Evolutionary conservation across 2,888 invertebrate species (phyloP), one percentile per base, ranked within the genome.

Genomic region (Orthosia incerta): DNA sequence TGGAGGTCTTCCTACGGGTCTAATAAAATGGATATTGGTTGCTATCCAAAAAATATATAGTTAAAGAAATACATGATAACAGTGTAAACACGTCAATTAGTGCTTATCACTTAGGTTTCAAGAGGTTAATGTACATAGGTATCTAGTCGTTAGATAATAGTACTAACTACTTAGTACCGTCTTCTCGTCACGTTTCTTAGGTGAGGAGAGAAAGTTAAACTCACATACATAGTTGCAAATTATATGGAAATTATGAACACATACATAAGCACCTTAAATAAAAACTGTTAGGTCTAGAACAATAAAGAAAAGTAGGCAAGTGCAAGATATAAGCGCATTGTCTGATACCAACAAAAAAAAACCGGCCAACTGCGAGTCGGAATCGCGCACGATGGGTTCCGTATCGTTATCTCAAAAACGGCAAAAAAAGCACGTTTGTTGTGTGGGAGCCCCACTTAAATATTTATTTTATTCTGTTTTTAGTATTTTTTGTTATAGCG

Each of bases 61-160:
- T 60, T 7, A 23, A 45, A 18, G 9, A 50, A 50, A 15, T 13
- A 3, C 11, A 50, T 11, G 55, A 62, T 59, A 62, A 26, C 13
- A 59, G 3, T 55, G 71, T 61, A 53, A 68, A 62, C 65, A 71
- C 16, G 50, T 0, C 46, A 74, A 64, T 56, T 56, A 61, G 16
- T 64, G 15, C 23, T 79, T 70, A 71, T 79, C 70, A 48, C 55
- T 18, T 20, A 31, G 59, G 63, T 79, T 64, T 67, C 46, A 7
- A 64, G 39, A 74, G 63, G 79, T 74, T 71, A 67, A 71, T 64
- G 53, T 62, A 31, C 26, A 3, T 56, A 55, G 60, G 53, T 62
- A 31, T 39, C 9, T 56, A 55, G 60, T 45, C 1, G 26, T 79
- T 70, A 79, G 66, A 67, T 79, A 53, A 39, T 57, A 65, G 15